Conservation (phyloP, 2,113 vertebrate species). For the Gracilinanus agilis region DNA sequence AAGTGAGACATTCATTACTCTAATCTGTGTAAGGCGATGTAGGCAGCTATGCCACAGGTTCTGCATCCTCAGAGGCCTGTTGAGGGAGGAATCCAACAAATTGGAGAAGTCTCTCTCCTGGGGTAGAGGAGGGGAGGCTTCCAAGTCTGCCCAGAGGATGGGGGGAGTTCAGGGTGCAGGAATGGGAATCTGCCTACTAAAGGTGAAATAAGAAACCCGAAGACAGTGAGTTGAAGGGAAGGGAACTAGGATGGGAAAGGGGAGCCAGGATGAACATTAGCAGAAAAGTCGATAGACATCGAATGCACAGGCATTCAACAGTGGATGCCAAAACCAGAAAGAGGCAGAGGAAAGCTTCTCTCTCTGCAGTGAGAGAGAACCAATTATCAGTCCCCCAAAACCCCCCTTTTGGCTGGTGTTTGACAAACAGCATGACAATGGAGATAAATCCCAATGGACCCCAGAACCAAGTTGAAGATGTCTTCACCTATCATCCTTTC, state of each 20-base stretch:
- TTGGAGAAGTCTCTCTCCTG: neutral
- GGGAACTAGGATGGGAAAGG: neutral
- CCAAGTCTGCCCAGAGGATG: neutral
- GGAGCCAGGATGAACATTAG: slow-evolving; percentile 27
- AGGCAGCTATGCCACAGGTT: neutral
- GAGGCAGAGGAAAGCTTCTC: neutral
- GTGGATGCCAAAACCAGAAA: slow-evolving; percentile 36
- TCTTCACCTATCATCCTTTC: slow-evolving; percentile 32
- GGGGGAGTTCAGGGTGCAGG: neutral
- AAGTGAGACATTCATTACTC: neutral
- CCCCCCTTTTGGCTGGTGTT: slow-evolving; percentile 6
- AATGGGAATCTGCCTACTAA: slow-evolving; percentile 18
- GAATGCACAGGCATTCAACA: slow-evolving; percentile 32
- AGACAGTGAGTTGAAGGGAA: neutral
- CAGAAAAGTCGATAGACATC: slow-evolving; percentile 44
- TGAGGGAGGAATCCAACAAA: neutral
- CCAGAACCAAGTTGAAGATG: neutral
- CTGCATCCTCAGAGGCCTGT: neutral
- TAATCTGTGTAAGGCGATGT: slow-evolving; percentile 51
- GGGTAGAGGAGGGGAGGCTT: neutral
- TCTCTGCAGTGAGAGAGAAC: neutral
- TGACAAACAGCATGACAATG: neutral
- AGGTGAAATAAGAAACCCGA: slow-evolving; percentile 42
- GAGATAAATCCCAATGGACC: neutral
- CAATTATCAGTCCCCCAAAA: slow-evolving; percentile 43